These are phyloP conservation scores for Melanotaenia nigrans DNA, from an alignment of 2,797 vertebrate species.

Conservation along the genomic window DNA sequence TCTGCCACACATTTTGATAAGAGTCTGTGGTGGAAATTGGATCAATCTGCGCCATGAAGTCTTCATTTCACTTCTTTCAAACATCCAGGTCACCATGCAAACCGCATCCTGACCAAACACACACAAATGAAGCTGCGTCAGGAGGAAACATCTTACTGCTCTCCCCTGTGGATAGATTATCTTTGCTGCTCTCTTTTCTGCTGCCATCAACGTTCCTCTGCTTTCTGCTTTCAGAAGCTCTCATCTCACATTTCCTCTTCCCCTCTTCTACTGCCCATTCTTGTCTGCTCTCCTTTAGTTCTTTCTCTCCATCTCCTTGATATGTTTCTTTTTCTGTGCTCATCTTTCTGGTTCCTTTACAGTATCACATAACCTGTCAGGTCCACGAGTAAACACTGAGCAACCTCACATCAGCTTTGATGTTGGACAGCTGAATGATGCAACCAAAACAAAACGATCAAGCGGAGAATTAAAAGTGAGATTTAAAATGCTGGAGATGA, in stretches of 20 bases:
- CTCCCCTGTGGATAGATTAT: constrained; percentile 55
- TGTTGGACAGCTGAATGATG: too few relatives aligned
- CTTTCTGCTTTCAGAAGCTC: constrained; percentile 32
- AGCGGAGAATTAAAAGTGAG: too few relatives aligned
- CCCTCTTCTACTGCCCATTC: not conserved
- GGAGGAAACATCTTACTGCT: constrained; percentile 35
- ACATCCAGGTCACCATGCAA: not conserved
- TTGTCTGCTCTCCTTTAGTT: not conserved
- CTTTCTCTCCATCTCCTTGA: not conserved
- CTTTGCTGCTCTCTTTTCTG: constrained; percentile 32
- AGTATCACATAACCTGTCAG: not conserved
- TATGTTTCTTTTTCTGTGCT: too few relatives aligned
- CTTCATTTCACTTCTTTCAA: not conserved
- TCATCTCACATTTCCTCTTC: constrained; percentile 39
- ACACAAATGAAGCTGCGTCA: constrained; percentile 47
- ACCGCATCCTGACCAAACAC: constrained; percentile 13
- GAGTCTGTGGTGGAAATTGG: not conserved
- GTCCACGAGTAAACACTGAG: not conserved
- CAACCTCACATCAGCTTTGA: too few relatives aligned
- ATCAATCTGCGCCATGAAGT: not conserved
- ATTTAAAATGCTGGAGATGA: too few relatives aligned
- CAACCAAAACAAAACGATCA: not conserved
- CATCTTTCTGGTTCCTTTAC: not conserved
- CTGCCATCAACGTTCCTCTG: constrained; percentile 30
- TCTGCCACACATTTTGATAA: not conserved